Percentiles rank a stretch among this genome's conserved stretches.
phyloP scores from a whole-genome alignment of 2,888 invertebrate genomes.

The Girardia tigrina region DNA sequence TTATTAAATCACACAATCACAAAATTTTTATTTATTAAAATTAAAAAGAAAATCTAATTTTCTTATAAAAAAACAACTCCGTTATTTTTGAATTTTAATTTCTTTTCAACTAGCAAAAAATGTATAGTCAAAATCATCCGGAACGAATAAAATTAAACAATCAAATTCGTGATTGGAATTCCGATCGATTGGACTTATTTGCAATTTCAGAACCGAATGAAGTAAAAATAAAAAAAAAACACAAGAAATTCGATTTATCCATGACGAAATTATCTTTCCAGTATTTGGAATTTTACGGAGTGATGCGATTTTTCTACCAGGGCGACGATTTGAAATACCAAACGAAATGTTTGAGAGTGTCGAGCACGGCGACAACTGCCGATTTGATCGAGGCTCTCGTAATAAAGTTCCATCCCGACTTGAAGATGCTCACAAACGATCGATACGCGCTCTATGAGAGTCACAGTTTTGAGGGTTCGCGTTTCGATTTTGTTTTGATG shows the following conservation, averaged over 20 bases:
- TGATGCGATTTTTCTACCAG: conserved; percentile 99
- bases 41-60: too few relatives aligned
- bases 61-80: too few relatives aligned
- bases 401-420: conserved; percentile 97
- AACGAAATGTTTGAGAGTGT: conserved; percentile 93
- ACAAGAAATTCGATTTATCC: too few relatives aligned
- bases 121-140: neutral
- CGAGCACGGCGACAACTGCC: conserved; percentile 82
- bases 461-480: conserved; percentile 63
- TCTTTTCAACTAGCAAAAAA: too few relatives aligned
- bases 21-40: too few relatives aligned
- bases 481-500: too few relatives aligned
- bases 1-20: too few relatives aligned
- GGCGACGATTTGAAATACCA: conserved; percentile 86
- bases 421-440: conserved; percentile 67
- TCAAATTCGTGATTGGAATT: conserved; percentile 90
- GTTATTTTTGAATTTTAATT: too few relatives aligned
- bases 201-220: conserved; percentile 92
- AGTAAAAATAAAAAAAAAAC: too few relatives aligned
- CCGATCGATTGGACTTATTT: conserved; percentile 91
- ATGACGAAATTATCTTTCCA: too few relatives aligned
- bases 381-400: conserved; percentile 91
- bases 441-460: conserved; percentile 56
- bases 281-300: conserved; percentile 95
- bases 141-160: conserved; percentile 43